Conservation (phyloP, 2,888 invertebrate genomes). For the Zele albiditarsus region DNA sequence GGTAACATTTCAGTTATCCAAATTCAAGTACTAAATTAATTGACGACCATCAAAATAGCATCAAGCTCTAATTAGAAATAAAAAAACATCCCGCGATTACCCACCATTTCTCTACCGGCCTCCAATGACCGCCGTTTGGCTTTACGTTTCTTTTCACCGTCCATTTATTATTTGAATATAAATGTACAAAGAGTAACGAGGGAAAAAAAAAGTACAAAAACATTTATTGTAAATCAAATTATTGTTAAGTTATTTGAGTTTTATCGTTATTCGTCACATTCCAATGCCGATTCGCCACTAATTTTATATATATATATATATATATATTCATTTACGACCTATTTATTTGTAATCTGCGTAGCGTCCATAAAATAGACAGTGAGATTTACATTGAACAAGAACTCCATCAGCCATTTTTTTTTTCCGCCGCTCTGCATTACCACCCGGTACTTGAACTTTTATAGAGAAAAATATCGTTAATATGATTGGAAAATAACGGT, state of each 20-base stretch:
- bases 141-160: constrained; percentile 62
- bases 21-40: constrained; percentile 32
- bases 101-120: constrained; percentile 64
- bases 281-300: not conserved
- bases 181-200: not conserved
- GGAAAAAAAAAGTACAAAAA: not conserved
- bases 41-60: constrained; percentile 48
- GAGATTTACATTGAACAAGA: not conserved
- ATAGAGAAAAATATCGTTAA: not conserved
- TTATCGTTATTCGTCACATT: constrained; percentile 2
- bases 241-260: not conserved
- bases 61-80: constrained; percentile 50
- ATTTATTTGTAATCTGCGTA: constrained; percentile 37
- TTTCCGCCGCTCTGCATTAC: constrained; percentile 10
- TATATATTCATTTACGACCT: constrained; percentile 7
- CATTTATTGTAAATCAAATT: not conserved
- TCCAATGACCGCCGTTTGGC: constrained; percentile 60
- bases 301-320: not conserved
- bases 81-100: constrained; percentile 40
- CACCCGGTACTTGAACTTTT: constrained; percentile 23
- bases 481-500: not conserved
- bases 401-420: not conserved
- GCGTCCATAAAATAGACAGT: constrained; percentile 24
- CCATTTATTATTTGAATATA: constrained; percentile 52
- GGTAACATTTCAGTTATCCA: constrained; percentile 16